These are phyloP conservation scores for Theropithecus gelada DNA, from an alignment of 2,113 vertebrate species.

Conservation along the genomic window DNA sequence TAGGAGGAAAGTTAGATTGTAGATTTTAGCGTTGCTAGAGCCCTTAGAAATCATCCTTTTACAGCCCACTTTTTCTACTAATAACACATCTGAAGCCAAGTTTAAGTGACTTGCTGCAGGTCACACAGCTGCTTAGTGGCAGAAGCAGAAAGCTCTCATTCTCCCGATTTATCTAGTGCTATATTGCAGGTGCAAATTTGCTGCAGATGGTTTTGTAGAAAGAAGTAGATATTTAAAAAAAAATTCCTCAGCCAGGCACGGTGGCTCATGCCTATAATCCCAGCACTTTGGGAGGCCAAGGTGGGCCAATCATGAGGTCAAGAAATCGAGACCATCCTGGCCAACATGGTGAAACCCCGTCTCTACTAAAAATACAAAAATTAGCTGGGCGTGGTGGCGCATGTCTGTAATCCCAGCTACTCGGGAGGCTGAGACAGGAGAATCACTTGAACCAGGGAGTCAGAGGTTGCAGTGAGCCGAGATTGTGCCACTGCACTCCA, in stretches of 20 bases:
- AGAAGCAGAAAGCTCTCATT: background rate
- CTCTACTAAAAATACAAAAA: no score
- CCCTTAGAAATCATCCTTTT: background rate
- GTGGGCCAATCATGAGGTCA: no score
- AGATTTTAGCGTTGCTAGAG: background rate
- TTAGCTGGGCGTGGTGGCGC: no score
- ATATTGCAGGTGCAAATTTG: background rate
- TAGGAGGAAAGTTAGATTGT: background rate
- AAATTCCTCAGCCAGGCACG: background rate
- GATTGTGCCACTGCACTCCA: no score
- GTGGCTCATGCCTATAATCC: no score
- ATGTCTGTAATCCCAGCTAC: no score
- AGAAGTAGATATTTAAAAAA: background rate
- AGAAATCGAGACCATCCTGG: no score
- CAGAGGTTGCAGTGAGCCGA: no score
- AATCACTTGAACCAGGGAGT: no score
- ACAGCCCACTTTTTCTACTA: background rate
- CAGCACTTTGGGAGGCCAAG: no score
- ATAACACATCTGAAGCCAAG: background rate
- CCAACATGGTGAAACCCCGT: no score
- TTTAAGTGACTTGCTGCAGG: background rate
- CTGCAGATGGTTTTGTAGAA: constrained; percentile 3
- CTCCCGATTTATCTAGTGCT: background rate
- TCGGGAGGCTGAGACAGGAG: no score
- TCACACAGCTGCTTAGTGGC: background rate